Conservation (phyloP, 2,113 vertebrate genomes). For the Natator depressus region DNA sequence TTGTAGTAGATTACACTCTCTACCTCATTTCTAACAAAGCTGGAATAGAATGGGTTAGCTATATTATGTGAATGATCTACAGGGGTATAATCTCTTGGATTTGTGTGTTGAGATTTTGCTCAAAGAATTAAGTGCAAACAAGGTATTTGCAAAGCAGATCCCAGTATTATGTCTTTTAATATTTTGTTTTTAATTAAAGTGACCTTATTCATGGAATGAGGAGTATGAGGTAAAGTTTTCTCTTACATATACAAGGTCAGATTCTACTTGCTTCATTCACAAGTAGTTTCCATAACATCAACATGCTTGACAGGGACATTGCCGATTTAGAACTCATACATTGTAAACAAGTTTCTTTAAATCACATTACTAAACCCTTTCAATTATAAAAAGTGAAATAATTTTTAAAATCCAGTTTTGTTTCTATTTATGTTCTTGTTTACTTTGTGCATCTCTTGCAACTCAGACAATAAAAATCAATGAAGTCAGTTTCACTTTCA, state of each 20-base stretch:
- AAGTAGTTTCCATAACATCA: not conserved
- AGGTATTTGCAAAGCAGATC: slow-evolving; percentile 18
- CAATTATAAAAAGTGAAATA: not conserved
- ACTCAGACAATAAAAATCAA: not conserved
- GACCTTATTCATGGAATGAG: not conserved
- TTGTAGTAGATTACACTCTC: not conserved
- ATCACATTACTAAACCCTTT: not conserved
- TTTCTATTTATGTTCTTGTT: not conserved
- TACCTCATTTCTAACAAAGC: not conserved
- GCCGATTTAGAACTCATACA: not conserved
- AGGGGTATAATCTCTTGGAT: not conserved
- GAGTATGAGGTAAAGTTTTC: accelerated
- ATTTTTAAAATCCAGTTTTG: not conserved
- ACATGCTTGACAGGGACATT: not conserved
- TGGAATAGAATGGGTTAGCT: not conserved
- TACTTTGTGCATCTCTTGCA: not conserved
- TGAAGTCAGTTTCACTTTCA: not conserved
- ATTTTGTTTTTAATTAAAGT: slow-evolving; percentile 10
- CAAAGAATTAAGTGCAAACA: not conserved
- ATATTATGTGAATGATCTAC: not conserved
- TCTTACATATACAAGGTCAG: not conserved
- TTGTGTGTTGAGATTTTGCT: not conserved
- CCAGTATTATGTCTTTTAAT: not conserved
- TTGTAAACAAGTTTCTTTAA: not conserved
- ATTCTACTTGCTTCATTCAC: not conserved